phyloP scores from a whole-genome alignment of 2,113 vertebrate species.

The Laticauda laticaudata region DNA sequence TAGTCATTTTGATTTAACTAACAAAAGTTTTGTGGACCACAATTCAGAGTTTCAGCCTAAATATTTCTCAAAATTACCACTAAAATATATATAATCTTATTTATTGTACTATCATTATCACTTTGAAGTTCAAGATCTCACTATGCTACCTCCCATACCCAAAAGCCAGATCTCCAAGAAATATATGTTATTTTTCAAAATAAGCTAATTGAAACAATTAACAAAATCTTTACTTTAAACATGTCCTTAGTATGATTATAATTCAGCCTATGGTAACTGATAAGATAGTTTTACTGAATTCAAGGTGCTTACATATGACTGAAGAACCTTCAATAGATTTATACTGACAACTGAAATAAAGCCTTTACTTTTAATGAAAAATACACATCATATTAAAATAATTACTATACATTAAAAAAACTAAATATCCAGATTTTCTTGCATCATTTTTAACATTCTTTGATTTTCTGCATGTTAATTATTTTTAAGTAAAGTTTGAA shows the following conservation, averaged over 20 bases:
- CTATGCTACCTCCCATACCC: neutral
- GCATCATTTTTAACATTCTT: neutral
- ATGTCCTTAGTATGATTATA: neutral
- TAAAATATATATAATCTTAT: neutral
- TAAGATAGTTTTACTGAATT: neutral
- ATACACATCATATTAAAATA: neutral
- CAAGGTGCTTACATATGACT: neutral
- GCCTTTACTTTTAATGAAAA: neutral
- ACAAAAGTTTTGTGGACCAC: neutral
- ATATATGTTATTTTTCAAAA: neutral
- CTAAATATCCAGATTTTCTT: neutral
- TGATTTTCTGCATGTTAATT: neutral
- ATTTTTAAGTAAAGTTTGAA: neutral
- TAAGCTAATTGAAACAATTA: neutral
- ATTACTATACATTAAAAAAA: neutral
- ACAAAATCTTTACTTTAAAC: neutral
- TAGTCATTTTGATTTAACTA: neutral
- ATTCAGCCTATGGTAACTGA: neutral
- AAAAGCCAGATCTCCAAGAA: neutral
- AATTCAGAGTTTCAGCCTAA: neutral
- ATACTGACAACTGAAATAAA: neutral
- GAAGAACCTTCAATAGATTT: neutral
- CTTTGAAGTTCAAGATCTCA: neutral
- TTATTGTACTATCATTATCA: neutral
- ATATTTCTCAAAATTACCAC: neutral